Evolutionary conservation across 2,797 vertebrate species (phyloP).

Genomic region (Eidolon dupreanum): DNA sequence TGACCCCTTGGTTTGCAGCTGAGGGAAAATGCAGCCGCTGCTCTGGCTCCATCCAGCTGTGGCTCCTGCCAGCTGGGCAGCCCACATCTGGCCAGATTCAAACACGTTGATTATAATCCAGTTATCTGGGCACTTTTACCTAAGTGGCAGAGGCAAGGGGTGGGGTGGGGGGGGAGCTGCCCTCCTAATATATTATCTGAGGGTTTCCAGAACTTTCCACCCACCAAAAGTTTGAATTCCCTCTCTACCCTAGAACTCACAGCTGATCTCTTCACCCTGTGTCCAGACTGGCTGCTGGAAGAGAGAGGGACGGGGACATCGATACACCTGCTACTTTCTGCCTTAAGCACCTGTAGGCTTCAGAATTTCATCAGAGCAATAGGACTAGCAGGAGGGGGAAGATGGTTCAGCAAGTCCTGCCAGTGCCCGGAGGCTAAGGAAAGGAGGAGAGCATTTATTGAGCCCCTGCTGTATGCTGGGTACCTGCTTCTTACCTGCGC

Average conservation of each 20-base stretch:
- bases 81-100: slow-evolving; percentile 64
- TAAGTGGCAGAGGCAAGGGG: background rate
- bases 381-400: accelerated
- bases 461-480: background rate
- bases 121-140: background rate
- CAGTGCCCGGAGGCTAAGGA: background rate
- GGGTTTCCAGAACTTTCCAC: background rate
- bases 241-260: background rate
- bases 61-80: slow-evolving; percentile 76
- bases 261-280: background rate
- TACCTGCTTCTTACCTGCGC: background rate
- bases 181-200: background rate
- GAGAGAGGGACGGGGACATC: too few relatives aligned
- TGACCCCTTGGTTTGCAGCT: slow-evolving; percentile 74
- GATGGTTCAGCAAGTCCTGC: background rate
- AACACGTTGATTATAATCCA: background rate
- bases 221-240: background rate
- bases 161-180: background rate
- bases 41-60: slow-evolving; percentile 72
- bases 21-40: slow-evolving; percentile 27
- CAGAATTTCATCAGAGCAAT: background rate
- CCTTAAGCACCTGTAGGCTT: background rate
- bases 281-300: background rate
- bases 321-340: background rate
- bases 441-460: background rate